phyloP scores from a whole-genome alignment of 2,113 vertebrate genomes.

The Turnix velox region DNA sequence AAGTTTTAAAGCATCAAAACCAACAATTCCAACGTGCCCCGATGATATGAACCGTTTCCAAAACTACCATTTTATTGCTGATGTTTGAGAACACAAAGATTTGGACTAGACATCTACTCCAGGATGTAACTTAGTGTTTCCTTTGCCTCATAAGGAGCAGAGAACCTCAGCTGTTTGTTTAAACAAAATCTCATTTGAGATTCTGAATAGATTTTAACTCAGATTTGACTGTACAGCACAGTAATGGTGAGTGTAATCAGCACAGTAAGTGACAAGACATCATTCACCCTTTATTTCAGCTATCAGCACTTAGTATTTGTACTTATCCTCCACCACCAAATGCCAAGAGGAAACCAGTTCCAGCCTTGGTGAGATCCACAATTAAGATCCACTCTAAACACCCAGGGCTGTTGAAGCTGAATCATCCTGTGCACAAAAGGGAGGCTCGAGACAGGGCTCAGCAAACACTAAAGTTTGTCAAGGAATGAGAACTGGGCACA shows the following conservation, averaged over 20 bases:
- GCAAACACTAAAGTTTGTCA: neutral
- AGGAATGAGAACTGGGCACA: constrained; percentile 17
- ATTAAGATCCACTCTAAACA: neutral
- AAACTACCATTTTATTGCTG: neutral
- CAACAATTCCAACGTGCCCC: neutral
- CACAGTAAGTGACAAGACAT: neutral
- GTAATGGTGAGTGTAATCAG: neutral
- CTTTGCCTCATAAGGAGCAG: neutral
- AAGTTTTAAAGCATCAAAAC: neutral
- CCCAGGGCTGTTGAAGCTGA: neutral
- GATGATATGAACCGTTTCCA: neutral
- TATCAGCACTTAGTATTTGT: neutral
- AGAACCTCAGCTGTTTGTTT: neutral
- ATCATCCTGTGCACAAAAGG: neutral
- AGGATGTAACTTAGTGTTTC: neutral
- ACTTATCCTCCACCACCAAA: neutral
- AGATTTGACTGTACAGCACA: neutral
- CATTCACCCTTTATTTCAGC: neutral
- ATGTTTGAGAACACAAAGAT: neutral
- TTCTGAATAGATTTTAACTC: too few species aligned
- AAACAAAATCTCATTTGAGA: neutral
- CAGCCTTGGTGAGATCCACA: neutral
- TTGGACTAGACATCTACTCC: neutral
- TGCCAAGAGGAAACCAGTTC: neutral
- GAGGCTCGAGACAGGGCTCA: neutral